Conservation (phyloP, 2,113 vertebrate genomes). For the Patagioenas fasciata region DNA sequence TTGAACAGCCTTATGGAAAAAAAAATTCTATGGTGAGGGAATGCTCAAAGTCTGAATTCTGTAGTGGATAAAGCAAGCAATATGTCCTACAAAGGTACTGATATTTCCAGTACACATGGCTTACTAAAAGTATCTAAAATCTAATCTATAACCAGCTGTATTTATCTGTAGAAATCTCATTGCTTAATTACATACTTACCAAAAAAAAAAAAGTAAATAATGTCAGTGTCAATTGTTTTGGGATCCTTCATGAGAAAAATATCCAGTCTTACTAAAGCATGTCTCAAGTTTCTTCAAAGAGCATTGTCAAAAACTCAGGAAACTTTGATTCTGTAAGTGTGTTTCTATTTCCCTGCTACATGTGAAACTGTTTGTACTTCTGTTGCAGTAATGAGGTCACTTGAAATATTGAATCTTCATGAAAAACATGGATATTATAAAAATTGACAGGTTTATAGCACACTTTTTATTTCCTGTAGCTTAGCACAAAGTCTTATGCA, state of each 20-base stretch:
- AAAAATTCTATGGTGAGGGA: background rate
- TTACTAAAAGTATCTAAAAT: background rate
- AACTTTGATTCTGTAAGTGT: background rate
- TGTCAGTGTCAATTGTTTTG: background rate
- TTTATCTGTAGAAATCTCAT: background rate
- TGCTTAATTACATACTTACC: rapidly evolving
- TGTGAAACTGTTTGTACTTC: background rate
- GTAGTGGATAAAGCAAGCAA: background rate
- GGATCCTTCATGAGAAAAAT: background rate
- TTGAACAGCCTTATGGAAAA: background rate
- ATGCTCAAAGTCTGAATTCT: background rate
- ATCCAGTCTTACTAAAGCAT: background rate
- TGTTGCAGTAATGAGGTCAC: background rate
- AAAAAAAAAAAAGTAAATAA: background rate
- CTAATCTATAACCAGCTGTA: background rate
- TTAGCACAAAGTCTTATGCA: background rate
- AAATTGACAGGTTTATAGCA: background rate
- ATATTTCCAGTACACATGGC: background rate
- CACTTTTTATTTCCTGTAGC: background rate
- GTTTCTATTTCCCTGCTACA: background rate
- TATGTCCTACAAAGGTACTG: background rate
- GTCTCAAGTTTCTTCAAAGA: background rate
- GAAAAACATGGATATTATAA: background rate
- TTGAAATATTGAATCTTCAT: background rate
- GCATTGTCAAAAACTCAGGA: background rate